Percentiles rank a stretch among this genome's conserved stretches.
Evolutionary conservation across 2,888 invertebrate species (phyloP).

Genomic region (Lissonota sp.): DNA sequence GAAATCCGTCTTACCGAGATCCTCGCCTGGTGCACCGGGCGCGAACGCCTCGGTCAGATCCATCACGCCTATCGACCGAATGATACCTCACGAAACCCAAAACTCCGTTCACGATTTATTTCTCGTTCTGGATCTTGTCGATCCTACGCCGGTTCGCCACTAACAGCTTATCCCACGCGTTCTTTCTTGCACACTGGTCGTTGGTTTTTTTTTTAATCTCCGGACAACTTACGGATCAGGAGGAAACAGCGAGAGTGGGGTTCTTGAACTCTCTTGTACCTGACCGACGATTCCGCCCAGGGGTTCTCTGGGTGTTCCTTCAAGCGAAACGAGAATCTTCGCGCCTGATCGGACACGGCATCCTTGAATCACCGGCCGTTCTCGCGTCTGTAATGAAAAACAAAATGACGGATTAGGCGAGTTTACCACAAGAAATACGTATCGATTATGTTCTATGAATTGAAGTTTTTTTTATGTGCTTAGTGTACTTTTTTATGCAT

Average conservation of each 20-base stretch:
- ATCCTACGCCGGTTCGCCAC: neutral
- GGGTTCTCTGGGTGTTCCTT: slow-evolving; percentile 46
- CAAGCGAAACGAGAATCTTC: slow-evolving; percentile 69
- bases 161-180: neutral
- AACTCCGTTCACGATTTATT: neutral
- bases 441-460: no score
- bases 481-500: no score
- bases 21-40: slow-evolving; percentile 85
- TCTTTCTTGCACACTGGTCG: no score
- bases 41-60: slow-evolving; percentile 93
- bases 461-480: no score
- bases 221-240: no score
- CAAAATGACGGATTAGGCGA: slow-evolving; percentile 27
- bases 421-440: neutral
- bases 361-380: slow-evolving; percentile 67
- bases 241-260: no score
- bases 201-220: no score
- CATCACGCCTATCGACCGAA: slow-evolving; percentile 84
- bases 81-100: neutral
- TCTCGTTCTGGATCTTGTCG: neutral
- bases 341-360: slow-evolving; percentile 73
- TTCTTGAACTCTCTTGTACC: neutral
- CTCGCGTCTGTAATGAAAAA: slow-evolving; percentile 61
- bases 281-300: neutral
- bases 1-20: slow-evolving; percentile 94